Evolutionary conservation across 2,113 vertebrate species (phyloP).

Genomic region (Chloroceryle aenea): DNA sequence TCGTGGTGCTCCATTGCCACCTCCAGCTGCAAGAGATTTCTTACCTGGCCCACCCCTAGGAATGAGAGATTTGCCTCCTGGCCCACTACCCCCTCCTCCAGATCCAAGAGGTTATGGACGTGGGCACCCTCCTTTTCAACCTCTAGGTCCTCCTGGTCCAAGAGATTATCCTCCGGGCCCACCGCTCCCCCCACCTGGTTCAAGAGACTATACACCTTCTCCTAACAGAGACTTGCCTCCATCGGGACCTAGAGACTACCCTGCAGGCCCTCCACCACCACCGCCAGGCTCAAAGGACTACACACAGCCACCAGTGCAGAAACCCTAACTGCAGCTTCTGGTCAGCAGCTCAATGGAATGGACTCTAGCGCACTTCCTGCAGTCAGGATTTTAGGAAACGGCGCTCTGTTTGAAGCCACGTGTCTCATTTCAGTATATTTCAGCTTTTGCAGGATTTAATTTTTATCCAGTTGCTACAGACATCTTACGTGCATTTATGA

Average conservation of each 20-base stretch:
- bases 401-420: constrained; percentile 35
- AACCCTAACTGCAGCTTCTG: constrained; percentile 11
- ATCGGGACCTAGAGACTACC: constrained; percentile 48
- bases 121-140: constrained; percentile 69
- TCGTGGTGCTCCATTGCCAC: constrained; percentile 70
- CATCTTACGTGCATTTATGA: constrained; percentile 70
- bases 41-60: constrained; percentile 68
- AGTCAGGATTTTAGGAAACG: constrained; percentile 10
- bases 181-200: constrained; percentile 53
- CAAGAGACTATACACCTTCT: constrained; percentile 69
- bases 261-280: background rate
- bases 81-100: constrained; percentile 54
- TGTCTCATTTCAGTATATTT: constrained; percentile 52
- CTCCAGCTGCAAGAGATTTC: constrained; percentile 72
- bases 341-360: background rate
- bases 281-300: constrained; percentile 37
- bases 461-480: constrained; percentile 66
- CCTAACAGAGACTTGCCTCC: constrained; percentile 77
- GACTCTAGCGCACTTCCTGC: background rate
- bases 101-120: constrained; percentile 73
- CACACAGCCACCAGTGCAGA: constrained; percentile 59
- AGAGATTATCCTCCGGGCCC: constrained; percentile 77
- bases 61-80: constrained; percentile 76
- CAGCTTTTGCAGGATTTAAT: constrained; percentile 54
- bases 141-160: constrained; percentile 55